Conservation (phyloP, 2,797 vertebrate species). For the Micropoecilia bifurca region DNA sequence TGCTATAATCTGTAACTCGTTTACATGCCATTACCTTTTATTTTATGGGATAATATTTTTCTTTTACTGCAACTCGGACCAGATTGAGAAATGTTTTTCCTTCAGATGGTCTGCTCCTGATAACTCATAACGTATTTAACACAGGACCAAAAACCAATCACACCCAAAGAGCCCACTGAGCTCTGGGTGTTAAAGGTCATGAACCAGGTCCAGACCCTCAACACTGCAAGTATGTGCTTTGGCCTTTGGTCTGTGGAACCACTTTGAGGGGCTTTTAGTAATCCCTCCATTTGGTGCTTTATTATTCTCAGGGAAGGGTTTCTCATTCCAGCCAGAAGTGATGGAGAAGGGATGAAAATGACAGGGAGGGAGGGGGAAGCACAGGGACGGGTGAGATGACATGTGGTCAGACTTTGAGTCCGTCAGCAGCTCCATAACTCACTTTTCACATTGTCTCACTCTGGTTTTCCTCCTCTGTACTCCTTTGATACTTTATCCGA, state of each 20-base stretch:
- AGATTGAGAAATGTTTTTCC: conserved; percentile 8
- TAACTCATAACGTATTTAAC: conserved; percentile 30
- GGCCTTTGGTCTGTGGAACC: conserved; percentile 58
- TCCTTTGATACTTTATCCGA: conserved; percentile 34
- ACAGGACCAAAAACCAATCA: conserved; percentile 52
- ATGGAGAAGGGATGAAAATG: conserved; percentile 52
- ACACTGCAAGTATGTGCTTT: conserved; percentile 40
- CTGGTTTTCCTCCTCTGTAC: conserved; percentile 1
- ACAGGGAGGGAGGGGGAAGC: conserved; percentile 26
- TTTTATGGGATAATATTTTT: conserved; percentile 15
- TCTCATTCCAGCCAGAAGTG: conserved; percentile 65
- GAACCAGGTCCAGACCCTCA: conserved; percentile 48
- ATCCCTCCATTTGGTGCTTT: conserved; percentile 66
- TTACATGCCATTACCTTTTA: conserved; percentile 7
- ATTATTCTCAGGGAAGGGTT: conserved; percentile 59
- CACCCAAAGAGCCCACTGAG: conserved; percentile 40
- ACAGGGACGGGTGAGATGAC: conserved; percentile 40
- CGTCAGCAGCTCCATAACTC: conserved; percentile 25
- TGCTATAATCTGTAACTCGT: neutral
- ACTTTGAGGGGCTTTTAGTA: conserved; percentile 65
- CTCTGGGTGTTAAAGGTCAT: conserved; percentile 58
- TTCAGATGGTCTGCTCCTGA: conserved; percentile 10
- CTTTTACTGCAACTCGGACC: conserved; percentile 3
- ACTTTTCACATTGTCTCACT: conserved; percentile 11
- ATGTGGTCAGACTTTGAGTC: conserved; percentile 34